Base-by-base conservation (phyloP, 2,113 vertebrate genomes). In the Rhea pennata region DNA sequence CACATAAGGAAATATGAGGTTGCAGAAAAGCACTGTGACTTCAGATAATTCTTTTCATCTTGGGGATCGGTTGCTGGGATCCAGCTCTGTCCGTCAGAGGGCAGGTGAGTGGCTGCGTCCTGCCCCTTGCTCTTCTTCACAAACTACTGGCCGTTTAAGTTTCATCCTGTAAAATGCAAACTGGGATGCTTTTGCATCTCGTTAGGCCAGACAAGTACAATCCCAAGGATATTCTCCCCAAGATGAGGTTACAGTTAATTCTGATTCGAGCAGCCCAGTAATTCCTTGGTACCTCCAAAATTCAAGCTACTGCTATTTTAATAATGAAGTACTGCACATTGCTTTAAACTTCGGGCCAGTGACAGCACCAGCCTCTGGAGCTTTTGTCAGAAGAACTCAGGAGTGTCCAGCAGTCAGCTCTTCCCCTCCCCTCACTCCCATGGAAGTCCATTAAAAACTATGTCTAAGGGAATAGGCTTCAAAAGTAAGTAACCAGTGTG, bases 361-460 rank as follows among this genome's bases (percentile, higher is more conserved):
- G 61, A 40, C 65, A 54, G 9, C n/a, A 9, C 14, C 2, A 3
- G 48, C 39, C 65, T 66, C 67, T 66, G 72, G 59, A 27, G 33
- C 17, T 8, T 2, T 33, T 72, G 2, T 2, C 54, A 23, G 58
- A 54, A 64, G 85, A 91, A 73, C 72, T 15, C 76, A 93, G 89
- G 84, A 17, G 74, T 11, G 54, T 64, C 59, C 54, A 56, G 73
- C 6, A 48, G n/a, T 59, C 72, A 6, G 20, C 61, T 46, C 81
- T 22, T 48, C 48, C 39, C 26, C 39, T 48, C 26, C 42, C 26
- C 53, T 31, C n/a, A 36, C 58, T 76, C 17, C 61, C 42, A 48
- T 65, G 88, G 62, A 85, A 94, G 90, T 39, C 77, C 81, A 92
- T 87, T 92, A 54, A 42, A 73, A 91, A 33, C 26, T 51, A 39